A percentile compares a stretch with the other conserved stretches of the same genome.
Conservation (phyloP, 2,797 vertebrate species). For the Typhlichthys eigenmanni region DNA sequence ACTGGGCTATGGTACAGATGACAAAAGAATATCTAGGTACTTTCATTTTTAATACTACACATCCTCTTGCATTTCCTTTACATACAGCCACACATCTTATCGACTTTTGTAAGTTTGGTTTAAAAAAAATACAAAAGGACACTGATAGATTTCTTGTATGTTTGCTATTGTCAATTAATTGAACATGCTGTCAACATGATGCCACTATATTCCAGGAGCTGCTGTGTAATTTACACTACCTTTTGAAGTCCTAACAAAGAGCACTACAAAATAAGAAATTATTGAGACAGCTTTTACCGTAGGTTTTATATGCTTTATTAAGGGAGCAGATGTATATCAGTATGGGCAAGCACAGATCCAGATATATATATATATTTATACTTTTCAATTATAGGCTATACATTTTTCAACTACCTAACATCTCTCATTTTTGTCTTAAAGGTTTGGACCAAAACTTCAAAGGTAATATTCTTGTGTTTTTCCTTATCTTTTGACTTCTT, state of each 20-base stretch:
- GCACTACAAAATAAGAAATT: conserved; percentile 24
- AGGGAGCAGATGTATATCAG: conserved; percentile 34
- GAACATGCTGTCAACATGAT: neutral
- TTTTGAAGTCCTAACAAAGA: conserved; percentile 32
- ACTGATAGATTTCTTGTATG: too few relatives aligned
- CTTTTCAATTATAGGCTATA: conserved; percentile 36
- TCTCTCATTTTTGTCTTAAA: conserved; percentile 18
- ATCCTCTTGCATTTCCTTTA: neutral
- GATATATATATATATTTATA: conserved; percentile 31
- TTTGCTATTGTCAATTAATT: too few relatives aligned
- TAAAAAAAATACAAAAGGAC: too few relatives aligned
- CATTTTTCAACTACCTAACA: conserved; percentile 27
- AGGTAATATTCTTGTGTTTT: conserved; percentile 22
- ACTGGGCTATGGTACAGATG: conserved; percentile 18
- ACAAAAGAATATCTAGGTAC: conserved; percentile 13
- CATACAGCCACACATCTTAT: conserved; percentile 22
- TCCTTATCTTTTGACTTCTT: conserved; percentile 11
- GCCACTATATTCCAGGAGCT: conserved; percentile 12
- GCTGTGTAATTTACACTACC: conserved; percentile 25
- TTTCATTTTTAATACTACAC: neutral
- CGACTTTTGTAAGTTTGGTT: conserved; percentile 1
- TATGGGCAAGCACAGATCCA: conserved; percentile 27
- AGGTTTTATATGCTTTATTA: conserved; percentile 30
- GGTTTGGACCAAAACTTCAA: conserved; percentile 27
- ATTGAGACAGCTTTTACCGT: conserved; percentile 26